A percentile compares a stretch with the other conserved stretches of the same genome.
phyloP scores from a whole-genome alignment of 2,888 invertebrate genomes.

The Ochropleura plecta region DNA sequence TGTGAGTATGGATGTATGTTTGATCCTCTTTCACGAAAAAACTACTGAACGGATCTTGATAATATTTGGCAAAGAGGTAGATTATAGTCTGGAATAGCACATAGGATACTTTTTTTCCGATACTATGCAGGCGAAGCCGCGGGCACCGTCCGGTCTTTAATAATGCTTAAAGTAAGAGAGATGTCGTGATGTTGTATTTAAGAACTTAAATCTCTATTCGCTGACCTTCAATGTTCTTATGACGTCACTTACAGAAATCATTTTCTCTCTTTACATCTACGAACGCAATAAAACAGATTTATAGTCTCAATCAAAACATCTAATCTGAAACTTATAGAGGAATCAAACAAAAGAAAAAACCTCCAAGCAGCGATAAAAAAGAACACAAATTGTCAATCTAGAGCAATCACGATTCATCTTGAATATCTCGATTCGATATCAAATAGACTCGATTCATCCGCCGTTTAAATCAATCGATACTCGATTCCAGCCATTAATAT shows the following conservation, averaged over 20 bases:
- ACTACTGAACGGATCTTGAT: too few relatives aligned
- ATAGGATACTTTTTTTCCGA: too few relatives aligned
- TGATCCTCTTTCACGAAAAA: too few relatives aligned
- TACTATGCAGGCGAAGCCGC: too few relatives aligned
- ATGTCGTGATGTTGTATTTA: too few relatives aligned
- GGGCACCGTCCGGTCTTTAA: too few relatives aligned
- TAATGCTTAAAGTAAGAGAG: too few relatives aligned
- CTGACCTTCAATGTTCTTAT: background rate
- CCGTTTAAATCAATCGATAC: slow-evolving; percentile 73
- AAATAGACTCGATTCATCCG: slow-evolving; percentile 67
- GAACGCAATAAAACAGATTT: slow-evolving; percentile 12
- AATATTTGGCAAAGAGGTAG: too few relatives aligned
- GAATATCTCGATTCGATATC: slow-evolving; percentile 65
- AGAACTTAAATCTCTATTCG: background rate
- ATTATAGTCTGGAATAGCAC: too few relatives aligned
- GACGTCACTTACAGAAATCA: background rate
- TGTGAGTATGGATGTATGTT: too few relatives aligned
- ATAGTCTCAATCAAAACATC: slow-evolving; percentile 21
- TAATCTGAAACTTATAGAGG: slow-evolving; percentile 35
- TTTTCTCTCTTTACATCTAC: background rate
- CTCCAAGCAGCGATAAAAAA: slow-evolving; percentile 61
- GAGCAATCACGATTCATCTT: slow-evolving; percentile 66
- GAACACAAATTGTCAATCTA: slow-evolving; percentile 71
- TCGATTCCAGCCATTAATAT: slow-evolving; percentile 70
- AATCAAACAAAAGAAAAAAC: slow-evolving; percentile 51